Evolutionary conservation across 30 jellyfish, hydroid and myxozoan species (phyloP).

Genomic region (Hydra vulgaris): DNA sequence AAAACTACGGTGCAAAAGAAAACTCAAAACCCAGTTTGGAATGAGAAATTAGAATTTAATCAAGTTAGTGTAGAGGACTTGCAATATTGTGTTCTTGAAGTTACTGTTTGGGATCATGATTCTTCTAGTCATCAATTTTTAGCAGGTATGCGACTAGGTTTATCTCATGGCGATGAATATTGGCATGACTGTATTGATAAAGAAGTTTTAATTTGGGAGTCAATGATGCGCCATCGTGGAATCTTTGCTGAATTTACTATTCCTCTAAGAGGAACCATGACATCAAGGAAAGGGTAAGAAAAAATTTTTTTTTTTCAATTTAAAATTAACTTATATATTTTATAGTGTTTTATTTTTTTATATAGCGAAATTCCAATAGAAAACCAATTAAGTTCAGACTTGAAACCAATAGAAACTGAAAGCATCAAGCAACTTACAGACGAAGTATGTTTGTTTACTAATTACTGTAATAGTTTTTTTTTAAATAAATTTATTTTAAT

Average conservation of each 20-base stretch:
- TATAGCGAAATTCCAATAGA: background rate
- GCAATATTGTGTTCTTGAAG: constrained; percentile 71
- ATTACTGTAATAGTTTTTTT: too few species aligned
- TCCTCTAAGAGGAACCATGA: constrained; percentile 92
- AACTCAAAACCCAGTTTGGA: constrained; percentile 77
- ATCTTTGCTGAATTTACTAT: constrained; percentile 80
- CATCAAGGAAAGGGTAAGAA: constrained; percentile 78
- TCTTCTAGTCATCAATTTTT: constrained; percentile 64
- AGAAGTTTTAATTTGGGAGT: constrained; percentile 81
- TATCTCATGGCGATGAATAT: constrained; percentile 80
- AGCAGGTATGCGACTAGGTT: constrained; percentile 82
- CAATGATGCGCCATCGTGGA: constrained; percentile 91
- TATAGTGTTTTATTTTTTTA: background rate
- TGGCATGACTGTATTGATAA: constrained; percentile 93
- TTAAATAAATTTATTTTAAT: too few species aligned
- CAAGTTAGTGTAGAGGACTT: constrained; percentile 65
- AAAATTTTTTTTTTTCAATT: background rate
- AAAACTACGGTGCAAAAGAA: constrained; percentile 82
- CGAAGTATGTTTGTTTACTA: too few species aligned
- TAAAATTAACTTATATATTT: background rate
- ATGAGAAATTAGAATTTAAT: constrained; percentile 78
- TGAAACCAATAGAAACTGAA: too few species aligned
- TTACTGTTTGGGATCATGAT: constrained; percentile 98
- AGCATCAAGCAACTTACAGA: too few species aligned
- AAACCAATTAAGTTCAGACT: background rate